A percentile compares a stretch with the other conserved stretches of the same genome.
Conservation (phyloP, 2,888 invertebrate genomes). For the Gymnocheta viridis region DNA sequence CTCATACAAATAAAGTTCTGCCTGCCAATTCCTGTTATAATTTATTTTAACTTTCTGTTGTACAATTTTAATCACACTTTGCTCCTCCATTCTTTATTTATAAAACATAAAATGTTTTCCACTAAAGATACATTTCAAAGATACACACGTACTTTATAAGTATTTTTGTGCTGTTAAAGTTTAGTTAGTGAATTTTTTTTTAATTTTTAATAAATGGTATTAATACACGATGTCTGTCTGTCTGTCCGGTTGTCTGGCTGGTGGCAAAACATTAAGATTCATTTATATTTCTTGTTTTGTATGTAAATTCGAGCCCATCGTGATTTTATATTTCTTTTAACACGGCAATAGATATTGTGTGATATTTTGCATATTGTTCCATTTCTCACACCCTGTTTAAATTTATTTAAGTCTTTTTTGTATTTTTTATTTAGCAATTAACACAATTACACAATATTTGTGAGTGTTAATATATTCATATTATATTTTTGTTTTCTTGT, state of each 20-base stretch:
- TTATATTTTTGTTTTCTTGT: not conserved
- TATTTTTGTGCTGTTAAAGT: not conserved
- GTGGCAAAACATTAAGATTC: constrained; percentile 17
- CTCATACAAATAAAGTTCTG: no score
- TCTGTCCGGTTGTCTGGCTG: no score
- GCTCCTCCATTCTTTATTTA: not conserved
- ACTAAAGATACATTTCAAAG: constrained; percentile 32
- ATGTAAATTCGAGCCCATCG: not conserved
- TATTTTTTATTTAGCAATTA: constrained; percentile 20
- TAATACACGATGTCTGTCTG: constrained; percentile 25
- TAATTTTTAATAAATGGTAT: constrained; percentile 42
- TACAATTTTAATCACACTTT: not conserved
- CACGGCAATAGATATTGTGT: constrained; percentile 13
- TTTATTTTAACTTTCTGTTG: not conserved
- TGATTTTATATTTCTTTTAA: not conserved
- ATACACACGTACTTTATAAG: constrained; percentile 4
- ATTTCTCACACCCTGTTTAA: constrained; percentile 55
- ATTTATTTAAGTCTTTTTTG: not conserved
- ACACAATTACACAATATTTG: constrained; percentile 10
- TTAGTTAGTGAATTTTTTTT: constrained; percentile 8
- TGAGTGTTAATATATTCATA: not conserved
- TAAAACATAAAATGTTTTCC: constrained; percentile 29
- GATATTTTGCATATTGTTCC: constrained; percentile 52
- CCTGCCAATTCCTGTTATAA: no score
- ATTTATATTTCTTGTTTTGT: not conserved